These are phyloP conservation scores for Coptotermes formosanus DNA, from an alignment of 1,140 invertebrate species.

Conservation along the genomic window DNA sequence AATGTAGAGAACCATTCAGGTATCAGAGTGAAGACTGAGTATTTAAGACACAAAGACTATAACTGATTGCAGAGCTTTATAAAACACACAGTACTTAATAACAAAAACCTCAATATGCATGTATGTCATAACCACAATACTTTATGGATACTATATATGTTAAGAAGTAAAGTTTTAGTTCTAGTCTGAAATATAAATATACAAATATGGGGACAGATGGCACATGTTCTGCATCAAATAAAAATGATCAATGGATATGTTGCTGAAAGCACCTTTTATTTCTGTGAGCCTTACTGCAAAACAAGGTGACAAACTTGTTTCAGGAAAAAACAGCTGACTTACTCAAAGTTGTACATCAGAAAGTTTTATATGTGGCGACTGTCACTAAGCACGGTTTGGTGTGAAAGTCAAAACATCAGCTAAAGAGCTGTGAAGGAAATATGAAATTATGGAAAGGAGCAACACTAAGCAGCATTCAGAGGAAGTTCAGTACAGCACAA, in stretches of 20 bases:
- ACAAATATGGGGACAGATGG: too few species aligned
- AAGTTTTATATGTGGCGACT: not conserved
- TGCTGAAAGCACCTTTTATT: too few species aligned
- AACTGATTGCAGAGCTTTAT: not conserved
- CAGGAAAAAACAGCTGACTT: too few species aligned
- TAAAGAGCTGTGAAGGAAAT: not conserved
- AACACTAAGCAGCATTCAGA: slow-evolving; percentile 11
- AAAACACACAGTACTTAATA: not conserved
- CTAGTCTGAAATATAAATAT: too few species aligned
- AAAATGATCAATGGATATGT: too few species aligned
- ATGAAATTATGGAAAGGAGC: not conserved
- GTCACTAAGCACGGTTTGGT: not conserved
- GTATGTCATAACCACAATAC: not conserved
- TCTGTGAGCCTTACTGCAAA: too few species aligned
- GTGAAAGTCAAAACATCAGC: not conserved
- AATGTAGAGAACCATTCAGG: too few species aligned
- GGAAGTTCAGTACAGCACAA: slow-evolving; percentile 17
- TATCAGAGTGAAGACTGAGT: too few species aligned
- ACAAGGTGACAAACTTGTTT: too few species aligned
- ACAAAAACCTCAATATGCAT: not conserved
- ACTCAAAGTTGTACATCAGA: not conserved
- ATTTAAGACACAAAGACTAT: too few species aligned
- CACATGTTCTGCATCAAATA: too few species aligned
- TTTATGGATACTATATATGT: not conserved
- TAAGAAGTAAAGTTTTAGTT: not conserved